Conservation (phyloP, 2,797 vertebrate genomes). For the Scomberomorus guttatus region DNA sequence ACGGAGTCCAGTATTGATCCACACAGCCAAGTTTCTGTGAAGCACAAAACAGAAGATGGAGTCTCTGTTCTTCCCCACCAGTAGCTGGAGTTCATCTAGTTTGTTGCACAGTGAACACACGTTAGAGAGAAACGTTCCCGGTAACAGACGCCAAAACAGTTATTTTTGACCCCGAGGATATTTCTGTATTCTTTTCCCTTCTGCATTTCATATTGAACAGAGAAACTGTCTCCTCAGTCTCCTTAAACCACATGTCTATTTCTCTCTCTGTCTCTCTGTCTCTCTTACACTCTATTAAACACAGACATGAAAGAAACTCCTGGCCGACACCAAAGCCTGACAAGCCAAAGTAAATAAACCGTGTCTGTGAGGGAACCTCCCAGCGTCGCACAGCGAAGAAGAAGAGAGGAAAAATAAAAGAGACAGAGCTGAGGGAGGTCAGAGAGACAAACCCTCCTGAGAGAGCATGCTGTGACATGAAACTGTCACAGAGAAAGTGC, state of each 20-base stretch:
- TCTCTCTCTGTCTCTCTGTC: not conserved
- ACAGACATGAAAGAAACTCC: constrained; percentile 42
- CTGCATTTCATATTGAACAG: constrained; percentile 1
- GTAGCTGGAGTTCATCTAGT: too few relatives aligned
- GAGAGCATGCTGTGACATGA: too few relatives aligned
- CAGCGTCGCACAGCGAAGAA: not conserved
- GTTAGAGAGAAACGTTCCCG: too few relatives aligned
- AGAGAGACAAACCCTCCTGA: not conserved
- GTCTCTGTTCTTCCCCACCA: too few relatives aligned
- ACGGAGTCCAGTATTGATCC: too few relatives aligned
- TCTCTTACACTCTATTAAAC: constrained; percentile 25
- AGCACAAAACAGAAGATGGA: too few relatives aligned
- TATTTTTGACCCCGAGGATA: constrained; percentile 11
- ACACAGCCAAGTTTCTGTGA: too few relatives aligned
- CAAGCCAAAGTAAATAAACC: constrained; percentile 37
- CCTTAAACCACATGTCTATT: not conserved
- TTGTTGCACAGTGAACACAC: too few relatives aligned
- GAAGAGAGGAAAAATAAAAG: constrained; percentile 9
- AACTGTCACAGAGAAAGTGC: too few relatives aligned
- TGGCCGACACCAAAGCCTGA: constrained; percentile 1
- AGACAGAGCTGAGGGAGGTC: not conserved
- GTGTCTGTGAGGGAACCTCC: not conserved
- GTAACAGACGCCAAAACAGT: constrained; percentile 15
- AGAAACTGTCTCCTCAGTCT: constrained; percentile 13
- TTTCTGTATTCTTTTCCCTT: constrained; percentile 2